Percentiles rank a stretch among this genome's conserved stretches.
Conservation (phyloP, 2,888 invertebrate species). For the Mesorhabditis belari region DNA sequence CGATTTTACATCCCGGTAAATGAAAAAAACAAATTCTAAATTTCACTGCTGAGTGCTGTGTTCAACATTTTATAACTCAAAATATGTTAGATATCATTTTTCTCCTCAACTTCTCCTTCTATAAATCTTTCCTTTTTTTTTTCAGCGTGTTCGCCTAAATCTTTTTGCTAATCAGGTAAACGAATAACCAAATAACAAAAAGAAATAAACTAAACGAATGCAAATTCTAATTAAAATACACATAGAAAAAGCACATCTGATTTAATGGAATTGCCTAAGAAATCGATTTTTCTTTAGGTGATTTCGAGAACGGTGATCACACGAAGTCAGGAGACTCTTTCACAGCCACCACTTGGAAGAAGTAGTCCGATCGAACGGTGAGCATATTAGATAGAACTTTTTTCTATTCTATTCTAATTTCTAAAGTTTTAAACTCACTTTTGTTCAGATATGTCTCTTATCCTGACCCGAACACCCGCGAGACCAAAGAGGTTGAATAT, state of each 20-base stretch:
- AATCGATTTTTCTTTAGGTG: constrained; percentile 21
- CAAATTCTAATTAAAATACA: too few species aligned
- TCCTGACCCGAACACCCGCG: constrained; percentile 29
- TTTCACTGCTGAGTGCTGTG: too few species aligned
- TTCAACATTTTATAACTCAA: too few species aligned
- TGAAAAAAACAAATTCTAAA: neutral
- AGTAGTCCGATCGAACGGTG: neutral
- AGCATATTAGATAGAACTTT: neutral
- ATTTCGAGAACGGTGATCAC: constrained; percentile 50
- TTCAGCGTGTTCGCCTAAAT: neutral
- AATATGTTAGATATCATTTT: too few species aligned
- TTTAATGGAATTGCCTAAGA: neutral
- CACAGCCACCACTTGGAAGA: constrained; percentile 12
- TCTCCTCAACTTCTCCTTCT: neutral
- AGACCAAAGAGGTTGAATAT: constrained; percentile 25
- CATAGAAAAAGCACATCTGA: neutral
- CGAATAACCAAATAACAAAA: too few species aligned
- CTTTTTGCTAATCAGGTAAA: neutral
- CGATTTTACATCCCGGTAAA: too few species aligned
- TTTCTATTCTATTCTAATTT: neutral
- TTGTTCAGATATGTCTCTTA: constrained; percentile 22
- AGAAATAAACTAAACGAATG: neutral
- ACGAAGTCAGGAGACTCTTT: constrained; percentile 47
- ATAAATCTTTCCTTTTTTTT: neutral
- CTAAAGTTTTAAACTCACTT: neutral